Evolutionary conservation across 1,140 invertebrate genomes (phyloP), one percentile per base, ranked within the genome.

Genomic region (Trypoxylus dichotomus): DNA sequence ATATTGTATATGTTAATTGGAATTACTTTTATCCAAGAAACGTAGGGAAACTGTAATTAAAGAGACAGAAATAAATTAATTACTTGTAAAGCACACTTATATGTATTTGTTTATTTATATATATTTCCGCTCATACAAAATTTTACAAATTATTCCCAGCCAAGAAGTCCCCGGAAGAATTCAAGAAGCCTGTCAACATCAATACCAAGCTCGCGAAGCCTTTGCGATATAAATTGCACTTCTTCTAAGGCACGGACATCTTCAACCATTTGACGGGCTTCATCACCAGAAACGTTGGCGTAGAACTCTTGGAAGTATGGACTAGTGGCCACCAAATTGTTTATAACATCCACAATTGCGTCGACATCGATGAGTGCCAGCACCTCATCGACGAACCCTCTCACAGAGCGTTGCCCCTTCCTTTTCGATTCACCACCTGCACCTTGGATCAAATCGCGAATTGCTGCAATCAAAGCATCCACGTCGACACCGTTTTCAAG

Each of bases 251-350:
- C 73, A 7, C 77, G 27, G n/a, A 80, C 58, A 41, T 81, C 77
- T 0, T 80, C 77, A 41, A 79, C 77, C 11, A 81, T 13, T 24
- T 68, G 21, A 21, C 79, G 79, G 25, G 78, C 32, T 8, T 81
- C 58, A 3, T 80, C 80, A 54, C 77, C 77, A 25, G 79, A 75
- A 15, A 81, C 72, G 60, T 77, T 77, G 11, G 58, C 74, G 24
- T 77, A 79, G 37, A 81, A 77, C 21, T 24, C 77, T 77, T 81
- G 75, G 77, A 80, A 81, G 37, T 79, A 77, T 13, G 75, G 75
- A 58, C 79, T 81, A 73, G 77, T 77, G 8, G 32, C 60, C 15
- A 81, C 25, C 79, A 80, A 79, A 47, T 81, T 37, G 72, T 77
- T 74, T 3, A 68, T 19, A 7, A 24, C 6, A 25, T 13, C 60